Conservation (phyloP, 2,113 vertebrate species). For the Sturnira hondurensis region DNA sequence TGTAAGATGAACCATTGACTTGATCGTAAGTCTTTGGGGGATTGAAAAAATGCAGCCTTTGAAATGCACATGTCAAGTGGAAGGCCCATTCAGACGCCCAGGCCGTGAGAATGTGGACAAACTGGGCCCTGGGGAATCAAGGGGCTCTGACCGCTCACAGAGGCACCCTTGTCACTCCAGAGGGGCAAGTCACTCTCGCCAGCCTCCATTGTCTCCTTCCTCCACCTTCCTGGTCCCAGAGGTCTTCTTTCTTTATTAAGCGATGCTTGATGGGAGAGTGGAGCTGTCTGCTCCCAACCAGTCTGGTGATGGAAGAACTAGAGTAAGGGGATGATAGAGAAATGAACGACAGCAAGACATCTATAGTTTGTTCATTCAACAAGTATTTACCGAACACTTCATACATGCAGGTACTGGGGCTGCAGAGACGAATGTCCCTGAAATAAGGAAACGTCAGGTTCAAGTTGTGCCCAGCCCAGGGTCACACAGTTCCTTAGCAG, state of each 20-base stretch:
- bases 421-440: fast-evolving
- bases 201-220: neutral
- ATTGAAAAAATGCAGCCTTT: neutral
- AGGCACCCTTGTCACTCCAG: neutral
- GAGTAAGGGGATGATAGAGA: neutral
- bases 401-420: neutral
- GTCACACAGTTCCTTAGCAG: too few species aligned
- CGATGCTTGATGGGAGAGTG: neutral
- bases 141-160: neutral
- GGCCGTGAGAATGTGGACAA: neutral
- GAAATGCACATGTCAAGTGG: neutral
- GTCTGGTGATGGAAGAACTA: neutral
- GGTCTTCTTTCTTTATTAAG: neutral
- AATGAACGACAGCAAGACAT: neutral
- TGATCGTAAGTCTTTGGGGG: neutral
- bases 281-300: neutral
- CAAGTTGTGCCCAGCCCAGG: too few species aligned
- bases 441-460: neutral
- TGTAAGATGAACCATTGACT: neutral
- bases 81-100: neutral
- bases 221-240: neutral
- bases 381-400: neutral
- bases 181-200: neutral
- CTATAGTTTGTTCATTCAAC: neutral
- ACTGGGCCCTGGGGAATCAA: neutral